Evolutionary conservation across 2,888 invertebrate genomes (phyloP).

Genomic region (Pristionchus fissidentatus): DNA sequence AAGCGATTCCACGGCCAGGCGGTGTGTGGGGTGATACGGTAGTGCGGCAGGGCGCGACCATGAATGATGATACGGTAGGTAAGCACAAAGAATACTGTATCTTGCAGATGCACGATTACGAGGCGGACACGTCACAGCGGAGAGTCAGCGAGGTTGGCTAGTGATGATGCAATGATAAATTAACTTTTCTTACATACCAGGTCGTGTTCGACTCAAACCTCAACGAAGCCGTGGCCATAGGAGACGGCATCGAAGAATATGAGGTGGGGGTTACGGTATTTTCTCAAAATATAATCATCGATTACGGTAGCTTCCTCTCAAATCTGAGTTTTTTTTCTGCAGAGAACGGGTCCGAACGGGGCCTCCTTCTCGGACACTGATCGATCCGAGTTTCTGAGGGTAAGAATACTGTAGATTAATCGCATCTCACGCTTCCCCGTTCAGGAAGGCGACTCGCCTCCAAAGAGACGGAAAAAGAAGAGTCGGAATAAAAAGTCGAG

Average conservation of each 20-base stretch:
- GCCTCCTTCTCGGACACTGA: slow-evolving; percentile 15
- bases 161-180: background rate
- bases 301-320: background rate
- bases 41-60: no score
- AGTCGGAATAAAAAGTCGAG: background rate
- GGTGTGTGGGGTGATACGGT: background rate
- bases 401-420: background rate
- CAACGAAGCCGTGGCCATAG: slow-evolving; percentile 12
- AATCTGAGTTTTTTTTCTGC: background rate
- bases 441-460: background rate
- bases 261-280: no score
- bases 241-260: slow-evolving; percentile 15
- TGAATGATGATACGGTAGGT: background rate
- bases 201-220: background rate
- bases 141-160: background rate
- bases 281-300: background rate
- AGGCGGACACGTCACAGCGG: background rate
- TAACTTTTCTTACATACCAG: background rate
- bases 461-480: slow-evolving; percentile 24
- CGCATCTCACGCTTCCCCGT: background rate
- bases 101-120: slow-evolving; percentile 5
- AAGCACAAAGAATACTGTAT: background rate
- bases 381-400: slow-evolving; percentile 26
- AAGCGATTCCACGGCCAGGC: slow-evolving; percentile 13
- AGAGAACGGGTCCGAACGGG: background rate